Base-by-base conservation (phyloP, 2,888 invertebrate species). In the Cryptocheilus praepositus region DNA sequence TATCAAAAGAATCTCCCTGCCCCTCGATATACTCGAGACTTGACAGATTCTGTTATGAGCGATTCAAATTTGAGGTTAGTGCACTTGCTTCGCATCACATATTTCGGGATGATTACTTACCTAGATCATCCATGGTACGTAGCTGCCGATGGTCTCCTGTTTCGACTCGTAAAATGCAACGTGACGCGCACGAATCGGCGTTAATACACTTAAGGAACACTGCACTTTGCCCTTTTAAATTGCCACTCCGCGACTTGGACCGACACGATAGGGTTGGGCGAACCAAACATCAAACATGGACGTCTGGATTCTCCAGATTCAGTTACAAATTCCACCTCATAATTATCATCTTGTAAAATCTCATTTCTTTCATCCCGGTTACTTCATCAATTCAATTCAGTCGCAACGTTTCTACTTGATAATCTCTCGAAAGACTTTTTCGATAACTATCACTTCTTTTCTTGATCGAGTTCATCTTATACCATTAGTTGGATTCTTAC, bases 71-170 rank as follows among this genome's bases (percentile, higher is more conserved):
- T 68, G 76, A 81, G 81, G 81, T 81, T 81, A 81, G 45, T 45
- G 60, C 7, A 43, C 5, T 7, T 18, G 43, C 21, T 53, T 2
- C 7, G 22, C 22, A 43, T 67, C 52, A 52, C 36, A 36, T 76
- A 83, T 61, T 62, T 19, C 25, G n/a, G 18, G 8, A 19, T 46
- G 45, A 63, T 62, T 65, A 81, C 88, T 88, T 73, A 88, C 88
- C 88, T 72, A 88, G 71, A 77, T 88, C 88, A 60, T 88, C 88
- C 88, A 88, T 88, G 45, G 54, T 75, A 45, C 45, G n/a, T 8
- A n/a, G 22, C 21, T 53, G 43, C n/a, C 2, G 28, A 36, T 59
- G 46, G 3, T 55, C 22, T 43, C 18, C 1, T 11, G 19, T 46
- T 62, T 15, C 61, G 16, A 1, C 43, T 28, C 15, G 43, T 49